A percentile compares a stretch with the other conserved stretches of the same genome.
Conservation (phyloP, 1,140 invertebrate genomes). For the Polypedilum pembai region DNA sequence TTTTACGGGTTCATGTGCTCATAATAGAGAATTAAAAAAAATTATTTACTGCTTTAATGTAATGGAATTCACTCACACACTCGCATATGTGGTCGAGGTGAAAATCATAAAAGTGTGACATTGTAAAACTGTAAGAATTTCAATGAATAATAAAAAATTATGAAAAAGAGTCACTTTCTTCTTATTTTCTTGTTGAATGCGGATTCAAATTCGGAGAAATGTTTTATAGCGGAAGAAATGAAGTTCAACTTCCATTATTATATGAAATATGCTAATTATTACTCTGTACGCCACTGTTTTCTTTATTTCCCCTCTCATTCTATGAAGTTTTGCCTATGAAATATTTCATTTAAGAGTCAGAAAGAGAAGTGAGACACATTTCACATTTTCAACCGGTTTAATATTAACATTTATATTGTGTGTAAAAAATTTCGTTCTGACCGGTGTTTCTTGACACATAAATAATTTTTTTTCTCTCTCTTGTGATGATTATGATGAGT, state of each 20-base stretch:
- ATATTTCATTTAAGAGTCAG: background rate
- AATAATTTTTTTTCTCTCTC: background rate
- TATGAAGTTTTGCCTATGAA: background rate
- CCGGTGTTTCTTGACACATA: slow-evolving; percentile 16
- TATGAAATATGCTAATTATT: too few species aligned
- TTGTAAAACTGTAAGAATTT: slow-evolving; percentile 4
- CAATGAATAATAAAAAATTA: background rate
- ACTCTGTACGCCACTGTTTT: background rate
- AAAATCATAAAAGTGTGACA: slow-evolving; percentile 14
- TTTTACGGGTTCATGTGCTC: background rate
- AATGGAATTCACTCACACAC: background rate
- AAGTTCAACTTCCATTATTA: too few species aligned
- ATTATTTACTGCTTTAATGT: background rate
- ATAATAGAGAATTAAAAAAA: too few species aligned
- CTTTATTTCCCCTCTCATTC: background rate
- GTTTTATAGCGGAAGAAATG: slow-evolving; percentile 5
- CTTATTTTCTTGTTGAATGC: background rate
- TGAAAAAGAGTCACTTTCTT: background rate
- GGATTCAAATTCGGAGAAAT: background rate
- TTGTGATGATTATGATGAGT: too few species aligned
- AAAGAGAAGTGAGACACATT: background rate
- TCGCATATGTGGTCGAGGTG: background rate
- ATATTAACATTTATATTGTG: slow-evolving; percentile 14
- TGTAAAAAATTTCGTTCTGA: slow-evolving; percentile 13
- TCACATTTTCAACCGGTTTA: slow-evolving; percentile 1